A percentile compares a stretch with the other conserved stretches of the same genome.
These are phyloP conservation scores for Radopholus similis DNA, from an alignment of 1,140 invertebrate species.

Conservation along the genomic window DNA sequence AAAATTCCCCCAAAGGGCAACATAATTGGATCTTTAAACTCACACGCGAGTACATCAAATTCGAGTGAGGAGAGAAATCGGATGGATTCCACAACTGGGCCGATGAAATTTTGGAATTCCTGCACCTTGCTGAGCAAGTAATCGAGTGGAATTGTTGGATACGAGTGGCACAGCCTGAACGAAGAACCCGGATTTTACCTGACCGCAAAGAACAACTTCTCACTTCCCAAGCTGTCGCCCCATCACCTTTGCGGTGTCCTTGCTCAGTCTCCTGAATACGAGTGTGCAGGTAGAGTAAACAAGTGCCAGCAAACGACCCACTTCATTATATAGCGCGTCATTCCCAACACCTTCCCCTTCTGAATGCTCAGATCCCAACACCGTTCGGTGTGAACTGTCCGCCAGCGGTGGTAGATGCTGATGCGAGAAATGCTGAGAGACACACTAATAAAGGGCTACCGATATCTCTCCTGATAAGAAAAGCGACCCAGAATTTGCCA, in stretches of 20 bases:
- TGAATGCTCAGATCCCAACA: slow-evolving; percentile 74
- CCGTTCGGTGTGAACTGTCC: slow-evolving; percentile 80
- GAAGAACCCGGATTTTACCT: neutral
- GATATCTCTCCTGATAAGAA: slow-evolving; percentile 85
- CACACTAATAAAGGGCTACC: slow-evolving; percentile 50
- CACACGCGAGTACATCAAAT: slow-evolving; percentile 87
- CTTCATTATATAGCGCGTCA: slow-evolving; percentile 94
- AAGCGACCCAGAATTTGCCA: slow-evolving; percentile 86
- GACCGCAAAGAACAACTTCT: neutral
- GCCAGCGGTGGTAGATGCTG: slow-evolving; percentile 82
- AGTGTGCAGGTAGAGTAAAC: neutral
- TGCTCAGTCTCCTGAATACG: slow-evolving; percentile 75
- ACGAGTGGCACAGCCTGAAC: slow-evolving; percentile 76
- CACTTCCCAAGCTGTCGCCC: slow-evolving; percentile 87
- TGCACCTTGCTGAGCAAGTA: slow-evolving; percentile 89
- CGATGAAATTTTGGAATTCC: slow-evolving; percentile 90
- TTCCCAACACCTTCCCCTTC: slow-evolving; percentile 78
- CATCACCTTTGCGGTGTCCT: slow-evolving; percentile 94
- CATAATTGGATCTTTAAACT: slow-evolving; percentile 54
- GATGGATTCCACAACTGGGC: slow-evolving; percentile 92
- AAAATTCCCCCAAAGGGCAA: neutral
- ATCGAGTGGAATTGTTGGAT: slow-evolving; percentile 89
- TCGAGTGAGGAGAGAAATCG: slow-evolving; percentile 92
- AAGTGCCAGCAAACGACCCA: slow-evolving; percentile 46
- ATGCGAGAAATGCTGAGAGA: neutral